A percentile compares a stretch with the other conserved stretches of the same genome.
Evolutionary conservation across 2,113 vertebrate genomes (phyloP).

Genomic region (Mormoops blainvillei): DNA sequence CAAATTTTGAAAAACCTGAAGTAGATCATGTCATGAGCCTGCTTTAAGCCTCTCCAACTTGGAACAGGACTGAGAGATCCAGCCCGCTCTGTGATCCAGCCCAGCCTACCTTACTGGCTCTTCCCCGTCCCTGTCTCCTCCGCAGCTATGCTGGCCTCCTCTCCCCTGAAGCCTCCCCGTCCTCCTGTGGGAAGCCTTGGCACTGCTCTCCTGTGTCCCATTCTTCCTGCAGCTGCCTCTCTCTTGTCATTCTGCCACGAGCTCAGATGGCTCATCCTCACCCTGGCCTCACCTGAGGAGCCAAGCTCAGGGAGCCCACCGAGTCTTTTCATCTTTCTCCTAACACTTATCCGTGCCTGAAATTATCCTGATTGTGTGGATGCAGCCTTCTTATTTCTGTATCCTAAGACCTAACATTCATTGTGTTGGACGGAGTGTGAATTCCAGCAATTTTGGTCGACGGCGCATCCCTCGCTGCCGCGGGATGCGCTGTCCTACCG

Average conservation of each 20-base stretch:
- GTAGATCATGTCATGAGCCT: neutral
- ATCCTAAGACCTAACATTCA: neutral
- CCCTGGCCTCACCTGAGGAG: neutral
- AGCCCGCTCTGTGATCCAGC: neutral
- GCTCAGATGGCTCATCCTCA: neutral
- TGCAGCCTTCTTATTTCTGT: neutral
- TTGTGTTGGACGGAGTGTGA: neutral
- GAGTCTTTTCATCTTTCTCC: neutral
- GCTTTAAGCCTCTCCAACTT: neutral
- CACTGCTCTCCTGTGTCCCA: too few relatives aligned
- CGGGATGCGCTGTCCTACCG: too few relatives aligned
- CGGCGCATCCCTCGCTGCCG: rapidly evolving
- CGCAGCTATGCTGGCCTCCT: neutral
- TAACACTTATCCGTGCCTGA: neutral
- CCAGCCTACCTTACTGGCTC: neutral
- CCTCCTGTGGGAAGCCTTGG: neutral
- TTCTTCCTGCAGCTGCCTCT: neutral
- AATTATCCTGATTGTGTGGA: neutral
- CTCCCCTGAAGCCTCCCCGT: neutral
- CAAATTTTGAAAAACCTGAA: neutral
- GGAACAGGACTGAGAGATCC: neutral
- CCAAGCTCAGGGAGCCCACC: neutral
- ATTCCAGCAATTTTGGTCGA: neutral
- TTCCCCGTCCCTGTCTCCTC: too few relatives aligned
- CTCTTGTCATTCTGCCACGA: neutral